phyloP scores from a whole-genome alignment of 2,888 invertebrate genomes.

The Tholera decimalis region DNA sequence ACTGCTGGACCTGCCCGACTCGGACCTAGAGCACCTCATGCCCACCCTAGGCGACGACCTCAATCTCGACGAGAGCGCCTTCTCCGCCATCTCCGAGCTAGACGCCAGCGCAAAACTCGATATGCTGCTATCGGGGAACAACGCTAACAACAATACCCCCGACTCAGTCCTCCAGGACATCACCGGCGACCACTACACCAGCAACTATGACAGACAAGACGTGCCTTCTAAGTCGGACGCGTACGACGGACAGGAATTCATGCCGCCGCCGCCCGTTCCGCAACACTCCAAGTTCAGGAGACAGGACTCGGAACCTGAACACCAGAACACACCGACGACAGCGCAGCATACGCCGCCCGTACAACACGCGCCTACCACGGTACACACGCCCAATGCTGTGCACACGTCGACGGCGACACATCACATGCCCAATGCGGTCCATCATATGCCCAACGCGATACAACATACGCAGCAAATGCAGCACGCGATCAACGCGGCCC shows the following conservation, averaged over 20 bases:
- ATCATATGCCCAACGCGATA: constrained; percentile 28
- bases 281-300: constrained; percentile 70
- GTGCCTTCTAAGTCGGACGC: constrained; percentile 62
- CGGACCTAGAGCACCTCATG: constrained; percentile 93
- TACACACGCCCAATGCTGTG: constrained; percentile 58
- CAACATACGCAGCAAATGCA: constrained; percentile 42
- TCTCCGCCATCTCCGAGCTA: constrained; percentile 83
- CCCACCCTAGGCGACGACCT: constrained; percentile 92
- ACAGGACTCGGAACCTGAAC: constrained; percentile 44
- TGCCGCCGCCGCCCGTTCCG: constrained; percentile 84
- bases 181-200: constrained; percentile 74
- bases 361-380: constrained; percentile 55
- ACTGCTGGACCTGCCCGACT: constrained; percentile 86
- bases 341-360: constrained; percentile 21
- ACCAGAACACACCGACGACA: constrained; percentile 25
- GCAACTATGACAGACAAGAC: constrained; percentile 68
- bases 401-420: constrained; percentile 33
- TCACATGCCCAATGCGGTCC: constrained; percentile 40
- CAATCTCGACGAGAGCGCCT: constrained; percentile 86
- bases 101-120: constrained; percentile 86
- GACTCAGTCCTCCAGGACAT: constrained; percentile 79
- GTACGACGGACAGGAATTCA: constrained; percentile 74
- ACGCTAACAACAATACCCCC: constrained; percentile 67
- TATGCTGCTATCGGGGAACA: constrained; percentile 72
- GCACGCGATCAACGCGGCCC: constrained; percentile 37